phyloP scores from a whole-genome alignment of 1,140 invertebrate species.

The Apis laboriosa region DNA sequence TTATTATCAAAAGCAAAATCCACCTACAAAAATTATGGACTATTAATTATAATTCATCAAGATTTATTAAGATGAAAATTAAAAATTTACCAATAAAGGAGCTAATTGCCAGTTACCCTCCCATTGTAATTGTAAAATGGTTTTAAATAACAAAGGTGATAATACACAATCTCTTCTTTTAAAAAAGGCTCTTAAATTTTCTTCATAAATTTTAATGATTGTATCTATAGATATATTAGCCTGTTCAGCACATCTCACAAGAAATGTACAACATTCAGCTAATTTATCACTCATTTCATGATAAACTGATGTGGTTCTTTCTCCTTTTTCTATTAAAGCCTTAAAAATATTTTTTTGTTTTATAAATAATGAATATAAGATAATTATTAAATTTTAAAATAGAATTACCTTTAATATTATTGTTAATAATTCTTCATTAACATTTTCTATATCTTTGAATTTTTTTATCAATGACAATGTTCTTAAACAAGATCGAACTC shows the following conservation, averaged over 20 bases:
- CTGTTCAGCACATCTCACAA: slow-evolving; percentile 83
- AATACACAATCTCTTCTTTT: slow-evolving; percentile 84
- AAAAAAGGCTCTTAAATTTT: slow-evolving; percentile 83
- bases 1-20: slow-evolving; percentile 83
- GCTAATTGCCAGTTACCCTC: slow-evolving; percentile 83
- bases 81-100: slow-evolving; percentile 75
- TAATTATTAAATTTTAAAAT: slow-evolving; percentile 22
- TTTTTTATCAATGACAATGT: slow-evolving; percentile 84
- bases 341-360: slow-evolving; percentile 74
- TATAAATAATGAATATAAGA: neutral
- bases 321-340: slow-evolving; percentile 84
- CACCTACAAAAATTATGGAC: slow-evolving; percentile 65
- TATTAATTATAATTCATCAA: neutral
- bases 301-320: slow-evolving; percentile 83
- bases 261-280: slow-evolving; percentile 84
- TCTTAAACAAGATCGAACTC: slow-evolving; percentile 84
- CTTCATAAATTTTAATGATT: slow-evolving; percentile 80
- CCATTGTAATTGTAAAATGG: slow-evolving; percentile 84
- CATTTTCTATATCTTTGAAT: slow-evolving; percentile 82
- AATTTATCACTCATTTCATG: slow-evolving; percentile 86
- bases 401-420: slow-evolving; percentile 76
- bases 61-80: neutral
- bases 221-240: slow-evolving; percentile 70
- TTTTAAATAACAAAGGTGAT: slow-evolving; percentile 85
- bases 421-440: slow-evolving; percentile 82